phyloP scores from a whole-genome alignment of 2,888 invertebrate genomes.

The Clunio marinus region DNA sequence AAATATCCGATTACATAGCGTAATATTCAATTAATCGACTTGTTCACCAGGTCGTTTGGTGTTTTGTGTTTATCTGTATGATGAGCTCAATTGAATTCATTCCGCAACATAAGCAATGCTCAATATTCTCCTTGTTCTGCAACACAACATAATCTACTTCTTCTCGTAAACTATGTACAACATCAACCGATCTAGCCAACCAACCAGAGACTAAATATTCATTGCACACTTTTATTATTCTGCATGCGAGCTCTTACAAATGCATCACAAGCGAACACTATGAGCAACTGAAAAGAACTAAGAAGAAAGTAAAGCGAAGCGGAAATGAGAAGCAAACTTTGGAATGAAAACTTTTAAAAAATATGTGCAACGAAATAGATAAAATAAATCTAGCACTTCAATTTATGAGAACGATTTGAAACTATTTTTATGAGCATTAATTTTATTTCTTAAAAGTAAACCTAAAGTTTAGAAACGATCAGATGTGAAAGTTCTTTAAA shows the following conservation, averaged over 20 bases:
- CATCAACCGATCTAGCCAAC: too few relatives aligned
- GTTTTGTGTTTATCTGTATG: background rate
- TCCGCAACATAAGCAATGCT: background rate
- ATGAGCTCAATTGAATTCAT: constrained; percentile 21
- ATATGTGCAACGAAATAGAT: too few relatives aligned
- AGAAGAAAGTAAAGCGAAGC: too few relatives aligned
- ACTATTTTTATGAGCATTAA: too few relatives aligned
- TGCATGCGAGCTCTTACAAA: constrained; percentile 6
- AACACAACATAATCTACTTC: constrained; percentile 6
- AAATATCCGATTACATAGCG: background rate
- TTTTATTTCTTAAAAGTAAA: too few relatives aligned
- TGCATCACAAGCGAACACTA: constrained; percentile 2
- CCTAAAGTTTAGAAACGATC: too few relatives aligned
- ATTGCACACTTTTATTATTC: background rate
- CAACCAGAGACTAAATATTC: too few relatives aligned
- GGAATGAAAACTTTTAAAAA: background rate
- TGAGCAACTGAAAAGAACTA: too few relatives aligned
- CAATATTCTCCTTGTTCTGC: background rate
- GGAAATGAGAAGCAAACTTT: constrained; percentile 13
- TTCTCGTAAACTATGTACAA: too few relatives aligned
- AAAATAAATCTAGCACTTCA: too few relatives aligned
- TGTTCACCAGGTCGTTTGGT: constrained; percentile 17
- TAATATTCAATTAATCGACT: constrained; percentile 8
- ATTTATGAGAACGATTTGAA: too few relatives aligned
- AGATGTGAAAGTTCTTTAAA: too few relatives aligned